phyloP scores from a whole-genome alignment of 2,888 invertebrate species.

The Cephus rjabovi region DNA sequence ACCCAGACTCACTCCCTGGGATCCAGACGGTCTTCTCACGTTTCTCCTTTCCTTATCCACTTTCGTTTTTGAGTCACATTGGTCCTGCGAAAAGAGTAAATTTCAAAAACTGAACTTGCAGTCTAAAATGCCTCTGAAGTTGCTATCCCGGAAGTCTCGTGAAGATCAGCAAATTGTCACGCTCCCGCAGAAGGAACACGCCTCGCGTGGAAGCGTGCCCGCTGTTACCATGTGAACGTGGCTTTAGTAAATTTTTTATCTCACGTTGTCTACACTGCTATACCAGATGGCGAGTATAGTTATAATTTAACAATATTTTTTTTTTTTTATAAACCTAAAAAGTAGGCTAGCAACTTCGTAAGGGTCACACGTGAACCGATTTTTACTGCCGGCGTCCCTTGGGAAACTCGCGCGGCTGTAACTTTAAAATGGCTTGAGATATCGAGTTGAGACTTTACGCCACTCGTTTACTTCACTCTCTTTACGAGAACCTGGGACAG shows the following conservation, averaged over 20 bases:
- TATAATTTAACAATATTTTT: neutral
- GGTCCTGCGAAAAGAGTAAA: neutral
- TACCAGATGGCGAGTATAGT: neutral
- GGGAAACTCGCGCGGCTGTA: neutral
- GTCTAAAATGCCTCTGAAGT: neutral
- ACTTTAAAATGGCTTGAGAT: neutral
- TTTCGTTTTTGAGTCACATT: neutral
- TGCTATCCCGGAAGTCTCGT: neutral
- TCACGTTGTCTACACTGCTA: neutral
- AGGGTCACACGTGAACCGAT: neutral
- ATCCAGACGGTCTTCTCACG: neutral
- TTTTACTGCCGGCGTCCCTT: neutral
- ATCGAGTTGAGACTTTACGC: neutral
- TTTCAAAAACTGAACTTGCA: neutral
- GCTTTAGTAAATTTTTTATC: neutral
- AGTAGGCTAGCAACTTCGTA: neutral
- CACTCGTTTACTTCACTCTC: neutral
- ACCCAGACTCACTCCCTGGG: neutral
- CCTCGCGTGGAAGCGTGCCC: neutral
- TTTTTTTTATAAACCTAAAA: neutral
- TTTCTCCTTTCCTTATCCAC: neutral
- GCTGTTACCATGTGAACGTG: neutral
- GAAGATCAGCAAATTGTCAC: neutral
- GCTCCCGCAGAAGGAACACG: neutral
- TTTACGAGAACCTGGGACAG: neutral